Base-by-base conservation (phyloP, 2,113 vertebrate species). In the Ameiurus melas region DNA sequence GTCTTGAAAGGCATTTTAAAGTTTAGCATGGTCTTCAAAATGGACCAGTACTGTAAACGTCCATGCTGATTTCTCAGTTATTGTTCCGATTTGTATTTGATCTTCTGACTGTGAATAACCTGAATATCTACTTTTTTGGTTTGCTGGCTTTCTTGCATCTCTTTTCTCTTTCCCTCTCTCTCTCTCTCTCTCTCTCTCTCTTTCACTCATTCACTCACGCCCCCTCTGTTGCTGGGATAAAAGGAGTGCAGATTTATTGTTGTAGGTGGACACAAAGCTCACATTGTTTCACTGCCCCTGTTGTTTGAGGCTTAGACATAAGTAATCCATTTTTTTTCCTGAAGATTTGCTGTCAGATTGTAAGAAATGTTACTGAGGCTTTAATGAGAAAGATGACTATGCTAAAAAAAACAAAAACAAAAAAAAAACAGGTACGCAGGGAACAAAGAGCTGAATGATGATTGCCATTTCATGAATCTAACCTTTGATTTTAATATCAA, bases 271-370 rank as follows among this genome's bases (percentile, higher is more conserved):
- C 62, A 84, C 60, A 89, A 84, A 79, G 82, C 89, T 84, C 57
- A 71, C 64, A 87, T 84, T 85, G 85, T 89, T 80, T 80, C 47
- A 58, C 33, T 85, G 73, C 55, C 82, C 73, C 36, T 87, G 27
- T 89, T 89, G 58, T 86, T 86, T 78, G 39, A 89, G 66, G 30
- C 71, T 66, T 81, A 78, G 51, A 64, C 71, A 36, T 25, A 55
- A 70, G 51, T 57, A 55, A 53, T 57, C n/a, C 75, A 55, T 51
- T 57, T 58, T 73, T 33, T 16, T 77, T 27, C 25, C 4, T 57
- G 17, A 55, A 14, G 3, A 25, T 75, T 39, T 85, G 68, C 30
- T 85, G 20, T 77, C 30, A 60, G 10, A 58, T 14, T 62, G 71
- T 30, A 78, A 75, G 53, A 25, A 77, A 43, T 39, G 30, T 57